A percentile compares a stretch with the other conserved stretches of the same genome.
Evolutionary conservation across 2,888 invertebrate species (phyloP).

Genomic region (Lithophane semibrunnea): DNA sequence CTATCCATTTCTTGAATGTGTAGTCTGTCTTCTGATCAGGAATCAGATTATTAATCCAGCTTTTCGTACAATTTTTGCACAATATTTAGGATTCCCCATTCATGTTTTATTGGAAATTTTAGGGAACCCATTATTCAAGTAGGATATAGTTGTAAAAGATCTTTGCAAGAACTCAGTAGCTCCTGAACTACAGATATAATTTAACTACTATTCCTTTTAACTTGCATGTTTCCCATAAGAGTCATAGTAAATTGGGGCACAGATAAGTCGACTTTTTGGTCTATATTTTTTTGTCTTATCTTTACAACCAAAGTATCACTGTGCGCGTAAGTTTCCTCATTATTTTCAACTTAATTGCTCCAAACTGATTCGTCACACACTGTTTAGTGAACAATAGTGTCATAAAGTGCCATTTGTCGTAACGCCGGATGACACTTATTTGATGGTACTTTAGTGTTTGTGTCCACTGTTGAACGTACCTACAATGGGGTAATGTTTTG

Average conservation of each 20-base stretch:
- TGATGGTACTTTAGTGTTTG: constrained; percentile 22
- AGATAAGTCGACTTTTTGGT: constrained; percentile 30
- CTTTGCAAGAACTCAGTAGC: too few species aligned
- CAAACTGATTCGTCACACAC: constrained; percentile 53
- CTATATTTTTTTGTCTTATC: constrained; percentile 32
- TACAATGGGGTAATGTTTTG: background rate
- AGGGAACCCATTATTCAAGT: too few species aligned
- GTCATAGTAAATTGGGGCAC: background rate
- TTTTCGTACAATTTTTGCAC: too few species aligned
- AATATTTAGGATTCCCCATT: too few species aligned
- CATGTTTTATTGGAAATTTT: too few species aligned
- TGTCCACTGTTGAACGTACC: constrained; percentile 31
- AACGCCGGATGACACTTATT: constrained; percentile 59
- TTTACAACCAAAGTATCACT: constrained; percentile 1
- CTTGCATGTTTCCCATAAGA: background rate
- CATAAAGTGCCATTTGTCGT: constrained; percentile 54
- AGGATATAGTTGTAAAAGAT: too few species aligned
- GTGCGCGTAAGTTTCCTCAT: constrained; percentile 2
- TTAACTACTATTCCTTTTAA: background rate
- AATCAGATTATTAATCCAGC: too few species aligned
- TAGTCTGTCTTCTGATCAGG: too few species aligned
- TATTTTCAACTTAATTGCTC: constrained; percentile 52
- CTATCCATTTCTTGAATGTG: too few species aligned
- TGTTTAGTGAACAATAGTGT: constrained; percentile 58
- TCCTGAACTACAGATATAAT: background rate